Base-by-base conservation (phyloP, 2,888 invertebrate genomes). In the Strigamia maritima region DNA sequence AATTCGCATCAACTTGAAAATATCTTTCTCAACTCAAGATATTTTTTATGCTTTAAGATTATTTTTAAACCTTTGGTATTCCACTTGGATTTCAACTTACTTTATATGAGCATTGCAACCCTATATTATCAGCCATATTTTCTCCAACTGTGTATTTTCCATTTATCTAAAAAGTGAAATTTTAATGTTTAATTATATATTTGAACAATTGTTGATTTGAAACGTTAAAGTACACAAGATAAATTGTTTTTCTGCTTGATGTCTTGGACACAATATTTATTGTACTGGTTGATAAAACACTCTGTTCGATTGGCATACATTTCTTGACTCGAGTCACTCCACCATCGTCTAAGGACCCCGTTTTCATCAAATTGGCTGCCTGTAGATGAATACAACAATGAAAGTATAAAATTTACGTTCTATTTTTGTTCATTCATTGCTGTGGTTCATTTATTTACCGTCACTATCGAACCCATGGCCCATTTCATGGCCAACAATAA, bases 331-430 rank as follows among this genome's bases (percentile, higher is more conserved):
- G 14, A 19, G 40, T 76, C 76, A 19, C 40, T 44, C 76, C 76
- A 76, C 76, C 76, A 76, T 44, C 24, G 44, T 26, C 76, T 38
- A 76, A 76, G 76, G 22, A 40, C 26, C 19, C 76, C 76, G 8
- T 76, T 44, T 76, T 44, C 44, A 76, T 76, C 76, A 44, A 76
- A 76, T 24, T 76, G 76, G 22, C 76, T 44, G 22, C 76, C 80
- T 80, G 24, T n/a, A 19, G 26, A 14, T 77, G 4, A 10, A 38
- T n/a, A 35, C 3, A 8, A 78, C 24, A 28, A 40, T 79, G n/a
- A 44, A 44, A 44, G 44, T 44, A 44, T 44, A 16, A 44, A 44
- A 60, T 12, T 54, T 16, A 26, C 12, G 16, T 54, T 38, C 44
- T 24, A 4, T 77, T 4, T 35, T 44, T 22, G 19, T 44, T 40